Conservation (phyloP, 2,888 invertebrate species). For the Altica lythri region DNA sequence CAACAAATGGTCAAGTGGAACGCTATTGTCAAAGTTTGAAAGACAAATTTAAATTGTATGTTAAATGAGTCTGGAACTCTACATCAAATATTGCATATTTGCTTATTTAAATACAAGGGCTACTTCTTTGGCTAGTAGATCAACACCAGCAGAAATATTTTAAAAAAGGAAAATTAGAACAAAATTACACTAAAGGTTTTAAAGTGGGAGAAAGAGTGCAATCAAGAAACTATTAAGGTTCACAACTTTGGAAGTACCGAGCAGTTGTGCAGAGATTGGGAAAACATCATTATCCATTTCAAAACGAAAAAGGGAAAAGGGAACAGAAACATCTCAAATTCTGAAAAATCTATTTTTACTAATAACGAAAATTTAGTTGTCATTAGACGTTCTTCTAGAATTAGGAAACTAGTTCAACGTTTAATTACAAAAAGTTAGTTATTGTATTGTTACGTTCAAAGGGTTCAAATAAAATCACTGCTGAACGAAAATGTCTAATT, state of each 20-base stretch:
- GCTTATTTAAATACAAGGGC: not conserved
- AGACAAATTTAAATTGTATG: not conserved
- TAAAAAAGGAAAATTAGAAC: not conserved
- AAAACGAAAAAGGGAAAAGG: no score
- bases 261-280: not conserved
- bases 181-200: not conserved
- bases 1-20: not conserved
- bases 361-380: no score
- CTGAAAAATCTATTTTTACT: no score
- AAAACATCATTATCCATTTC: no score
- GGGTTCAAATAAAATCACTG: no score
- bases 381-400: no score
- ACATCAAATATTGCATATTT: not conserved
- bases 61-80: not conserved
- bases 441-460: no score
- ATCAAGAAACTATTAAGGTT: not conserved
- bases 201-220: no score
- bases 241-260: not conserved
- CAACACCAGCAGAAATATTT: not conserved
- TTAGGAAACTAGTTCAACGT: no score
- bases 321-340: no score
- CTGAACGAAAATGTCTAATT: no score
- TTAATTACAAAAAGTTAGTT: no score
- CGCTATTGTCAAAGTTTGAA: not conserved
- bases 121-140: not conserved